phyloP scores from a whole-genome alignment of 2,113 vertebrate species.

The Blennius ocellaris region DNA sequence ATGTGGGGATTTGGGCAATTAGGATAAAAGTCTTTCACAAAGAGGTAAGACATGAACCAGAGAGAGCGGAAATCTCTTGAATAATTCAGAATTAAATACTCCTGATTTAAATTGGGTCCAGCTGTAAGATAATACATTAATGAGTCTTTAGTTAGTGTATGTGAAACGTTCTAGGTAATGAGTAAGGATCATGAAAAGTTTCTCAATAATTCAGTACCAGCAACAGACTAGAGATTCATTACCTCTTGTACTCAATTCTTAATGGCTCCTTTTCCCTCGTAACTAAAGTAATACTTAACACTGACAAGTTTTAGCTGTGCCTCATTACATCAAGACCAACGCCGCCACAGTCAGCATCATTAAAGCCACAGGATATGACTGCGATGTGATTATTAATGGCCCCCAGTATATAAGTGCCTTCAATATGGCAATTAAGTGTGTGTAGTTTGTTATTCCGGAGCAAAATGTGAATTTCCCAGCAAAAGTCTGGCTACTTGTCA shows the following conservation, averaged over 20 bases:
- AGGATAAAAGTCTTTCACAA: too few species aligned
- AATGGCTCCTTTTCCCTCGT: background rate
- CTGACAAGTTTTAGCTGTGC: background rate
- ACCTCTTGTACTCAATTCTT: conserved; percentile 1
- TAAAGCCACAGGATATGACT: background rate
- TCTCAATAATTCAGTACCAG: conserved; percentile 6
- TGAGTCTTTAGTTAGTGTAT: background rate
- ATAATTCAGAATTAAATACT: background rate
- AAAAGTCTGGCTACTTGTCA: background rate
- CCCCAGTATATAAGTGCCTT: background rate
- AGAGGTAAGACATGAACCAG: too few species aligned
- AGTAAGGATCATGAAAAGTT: background rate
- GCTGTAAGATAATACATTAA: background rate
- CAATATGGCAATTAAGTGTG: background rate
- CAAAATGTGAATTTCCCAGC: too few species aligned
- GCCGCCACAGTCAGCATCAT: background rate
- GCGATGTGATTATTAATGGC: background rate
- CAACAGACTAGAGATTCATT: background rate
- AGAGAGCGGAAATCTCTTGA: background rate
- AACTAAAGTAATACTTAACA: background rate
- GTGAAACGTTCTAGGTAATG: background rate
- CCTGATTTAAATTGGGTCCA: background rate
- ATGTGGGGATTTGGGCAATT: too few species aligned
- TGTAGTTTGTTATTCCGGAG: background rate
- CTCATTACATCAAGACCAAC: background rate